Base-by-base conservation (phyloP, 2,113 vertebrate species). In the Vombatus ursinus region DNA sequence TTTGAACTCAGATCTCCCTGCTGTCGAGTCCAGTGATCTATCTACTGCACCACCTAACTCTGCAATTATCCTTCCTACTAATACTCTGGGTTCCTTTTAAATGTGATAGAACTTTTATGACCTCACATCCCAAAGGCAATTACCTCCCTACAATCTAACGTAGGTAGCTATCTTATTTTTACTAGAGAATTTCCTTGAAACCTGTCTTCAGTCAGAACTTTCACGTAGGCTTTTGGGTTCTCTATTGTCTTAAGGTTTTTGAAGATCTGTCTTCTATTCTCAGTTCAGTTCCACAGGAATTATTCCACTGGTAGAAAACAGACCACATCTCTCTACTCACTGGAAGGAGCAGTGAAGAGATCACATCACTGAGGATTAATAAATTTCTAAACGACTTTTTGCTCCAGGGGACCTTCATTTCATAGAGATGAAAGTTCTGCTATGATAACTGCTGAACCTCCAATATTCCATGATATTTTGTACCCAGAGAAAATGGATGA, bases 101-200 rank as follows among this genome's bases (percentile, higher is more conserved):
- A 84, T 44, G n/a, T 84, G 68, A 10, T 54, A 50, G 49, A 95
- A 93, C 57, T 57, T 89, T 47, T 94, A 52, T 16, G 91, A 92
- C 10, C 47, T 9, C 5, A 89, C 25, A 26, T 51, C 92, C 54
- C 95, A 53, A 93, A 93, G 92, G 23, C 37, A 90, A 9, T 84
- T 22, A 44, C 68, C 68, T 84, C 68, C 57, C 57, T 68, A 37
- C 57, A 84, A 23, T 84, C 19, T 2, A n/a, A 12, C 61, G 0
- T 84, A 44, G 37, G 19, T 44, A 44, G 19, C 19, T 84, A 23
- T 44, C 19, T 84, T 84, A 16, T 84, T 84, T 44, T n/a, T 44
- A 8, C 19, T 68, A 7, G 26, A 94, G 25, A 47, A 61, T 89
- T 52, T 57, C 50, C 48, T 68, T 94, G 57, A 52, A 52, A 57